Conservation (phyloP, 2,113 vertebrate species). For the Rhabdomys dilectus region DNA sequence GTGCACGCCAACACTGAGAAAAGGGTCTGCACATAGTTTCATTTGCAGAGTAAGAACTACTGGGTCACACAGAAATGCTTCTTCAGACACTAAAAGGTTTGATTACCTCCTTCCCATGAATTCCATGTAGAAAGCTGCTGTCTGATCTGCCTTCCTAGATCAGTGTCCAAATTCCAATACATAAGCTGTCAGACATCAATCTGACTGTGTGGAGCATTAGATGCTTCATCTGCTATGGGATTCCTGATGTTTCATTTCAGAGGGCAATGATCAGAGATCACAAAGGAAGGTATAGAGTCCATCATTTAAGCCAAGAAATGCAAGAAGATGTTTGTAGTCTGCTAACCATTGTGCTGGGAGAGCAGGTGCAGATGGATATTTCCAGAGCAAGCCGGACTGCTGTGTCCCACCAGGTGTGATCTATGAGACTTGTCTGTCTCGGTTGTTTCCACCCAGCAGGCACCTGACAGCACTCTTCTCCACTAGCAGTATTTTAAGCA, state of each 20-base stretch:
- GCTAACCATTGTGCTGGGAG: not conserved
- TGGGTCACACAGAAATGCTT: not conserved
- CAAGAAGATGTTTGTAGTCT: not conserved
- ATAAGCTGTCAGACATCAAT: not conserved
- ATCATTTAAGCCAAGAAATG: not conserved
- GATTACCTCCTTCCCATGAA: not conserved
- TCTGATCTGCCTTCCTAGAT: not conserved
- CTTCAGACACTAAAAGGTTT: conserved; percentile 21
- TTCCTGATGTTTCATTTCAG: not conserved
- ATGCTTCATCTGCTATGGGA: not conserved
- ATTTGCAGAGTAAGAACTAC: conserved; percentile 23
- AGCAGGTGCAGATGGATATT: not conserved
- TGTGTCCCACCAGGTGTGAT: not conserved
- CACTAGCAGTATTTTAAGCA: not conserved
- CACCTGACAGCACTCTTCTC: not conserved
- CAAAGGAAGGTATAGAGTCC: not conserved
- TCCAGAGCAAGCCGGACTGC: not conserved
- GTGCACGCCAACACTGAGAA: not conserved
- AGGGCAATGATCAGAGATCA: not conserved
- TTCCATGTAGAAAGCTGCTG: not conserved
- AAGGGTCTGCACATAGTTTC: not conserved
- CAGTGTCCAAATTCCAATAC: not conserved
- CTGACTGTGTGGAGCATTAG: not conserved
- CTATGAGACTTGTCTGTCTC: not conserved
- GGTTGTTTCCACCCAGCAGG: not conserved